A percentile compares a stretch with the other conserved stretches of the same genome.
Conservation (phyloP, 2,797 vertebrate species). For the Danio choprae region DNA sequence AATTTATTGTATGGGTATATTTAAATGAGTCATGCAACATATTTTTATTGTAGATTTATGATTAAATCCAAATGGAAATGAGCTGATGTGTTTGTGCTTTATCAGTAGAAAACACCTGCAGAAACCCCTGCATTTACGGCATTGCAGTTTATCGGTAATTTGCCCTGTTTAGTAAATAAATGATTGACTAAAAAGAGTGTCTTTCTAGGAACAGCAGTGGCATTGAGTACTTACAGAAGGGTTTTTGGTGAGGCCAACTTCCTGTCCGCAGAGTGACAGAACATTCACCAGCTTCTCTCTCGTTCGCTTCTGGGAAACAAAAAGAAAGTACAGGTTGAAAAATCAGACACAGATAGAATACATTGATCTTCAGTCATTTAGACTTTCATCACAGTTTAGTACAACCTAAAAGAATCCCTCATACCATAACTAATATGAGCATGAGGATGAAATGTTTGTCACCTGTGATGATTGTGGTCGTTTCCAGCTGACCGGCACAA, state of each 20-base stretch:
- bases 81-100: no score
- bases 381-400: not conserved
- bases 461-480: conserved; percentile 97
- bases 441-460: not conserved
- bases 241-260: conserved; percentile 97
- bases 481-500: conserved; percentile 98
- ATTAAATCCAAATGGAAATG: no score
- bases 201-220: not conserved
- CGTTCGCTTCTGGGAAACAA: conserved; percentile 87
- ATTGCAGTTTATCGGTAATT: no score
- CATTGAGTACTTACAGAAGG: conserved; percentile 82
- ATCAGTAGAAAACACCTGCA: no score
- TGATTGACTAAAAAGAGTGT: not conserved
- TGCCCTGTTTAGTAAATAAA: no score
- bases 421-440: not conserved
- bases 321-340: not conserved
- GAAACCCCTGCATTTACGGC: no score
- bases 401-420: not conserved
- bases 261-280: conserved; percentile 95
- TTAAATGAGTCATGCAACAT: no score
- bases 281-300: conserved; percentile 97
- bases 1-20: no score
- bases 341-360: not conserved
- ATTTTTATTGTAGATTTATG: no score
- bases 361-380: not conserved